phyloP scores from a whole-genome alignment of 2,888 invertebrate species.

The Copidosoma aretas region DNA sequence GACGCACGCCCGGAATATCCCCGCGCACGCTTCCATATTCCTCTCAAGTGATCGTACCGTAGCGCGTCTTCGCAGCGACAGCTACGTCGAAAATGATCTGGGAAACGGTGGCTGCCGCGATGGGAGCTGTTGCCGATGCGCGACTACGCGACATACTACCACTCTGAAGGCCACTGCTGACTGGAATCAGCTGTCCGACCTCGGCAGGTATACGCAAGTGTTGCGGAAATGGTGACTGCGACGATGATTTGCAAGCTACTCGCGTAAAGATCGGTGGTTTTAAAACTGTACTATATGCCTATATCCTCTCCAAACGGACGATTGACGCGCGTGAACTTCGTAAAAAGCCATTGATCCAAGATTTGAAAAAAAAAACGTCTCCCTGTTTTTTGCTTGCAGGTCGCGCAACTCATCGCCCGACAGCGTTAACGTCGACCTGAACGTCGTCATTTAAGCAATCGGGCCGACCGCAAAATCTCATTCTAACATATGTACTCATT shows the following conservation, averaged over 20 bases:
- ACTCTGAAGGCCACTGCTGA: not conserved
- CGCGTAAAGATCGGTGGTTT: not conserved
- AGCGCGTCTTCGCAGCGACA: slow-evolving; percentile 21
- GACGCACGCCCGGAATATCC: too few species aligned
- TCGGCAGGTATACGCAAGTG: slow-evolving; percentile 22
- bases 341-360: not conserved
- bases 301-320: too few species aligned
- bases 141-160: not conserved
- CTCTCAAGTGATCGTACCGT: slow-evolving; percentile 29
- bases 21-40: slow-evolving; percentile 3
- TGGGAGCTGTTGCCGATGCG: not conserved
- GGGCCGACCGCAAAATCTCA: not conserved
- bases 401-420: slow-evolving; percentile 59
- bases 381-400: slow-evolving; percentile 51
- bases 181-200: slow-evolving; percentile 12
- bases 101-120: not conserved
- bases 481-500: slow-evolving; percentile 17
- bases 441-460: slow-evolving; percentile 53
- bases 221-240: not conserved
- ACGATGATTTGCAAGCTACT: not conserved
- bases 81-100: not conserved
- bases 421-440: slow-evolving; percentile 58
- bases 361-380: not conserved
- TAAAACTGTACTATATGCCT: not conserved
- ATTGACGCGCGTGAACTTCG: too few species aligned